These are phyloP conservation scores for Synergus japonicus DNA, from an alignment of 2,888 invertebrate genomes.

Conservation along the genomic window DNA sequence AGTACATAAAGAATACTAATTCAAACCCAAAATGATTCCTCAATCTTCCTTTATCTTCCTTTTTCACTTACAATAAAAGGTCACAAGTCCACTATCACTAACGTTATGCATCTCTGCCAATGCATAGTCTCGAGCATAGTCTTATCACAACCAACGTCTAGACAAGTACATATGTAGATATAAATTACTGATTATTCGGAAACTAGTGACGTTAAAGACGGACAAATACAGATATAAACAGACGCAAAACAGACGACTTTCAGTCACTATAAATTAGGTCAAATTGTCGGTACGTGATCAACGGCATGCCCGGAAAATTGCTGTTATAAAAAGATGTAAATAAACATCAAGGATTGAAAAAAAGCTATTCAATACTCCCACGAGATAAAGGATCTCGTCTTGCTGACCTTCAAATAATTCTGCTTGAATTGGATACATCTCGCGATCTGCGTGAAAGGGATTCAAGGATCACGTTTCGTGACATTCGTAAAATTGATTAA, in stretches of 20 bases:
- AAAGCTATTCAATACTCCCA: neutral
- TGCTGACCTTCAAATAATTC: conserved; percentile 1
- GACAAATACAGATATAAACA: neutral
- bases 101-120: neutral
- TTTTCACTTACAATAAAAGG: neutral
- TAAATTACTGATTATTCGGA: neutral
- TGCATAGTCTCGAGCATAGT: neutral
- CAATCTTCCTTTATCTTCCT: neutral
- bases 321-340: conserved; percentile 5
- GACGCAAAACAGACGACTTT: neutral
- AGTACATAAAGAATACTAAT: neutral
- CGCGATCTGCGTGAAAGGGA: neutral
- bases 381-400: neutral
- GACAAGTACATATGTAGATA: neutral
- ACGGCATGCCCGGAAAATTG: conserved; percentile 2
- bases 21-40: neutral
- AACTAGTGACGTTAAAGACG: neutral
- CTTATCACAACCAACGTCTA: neutral
- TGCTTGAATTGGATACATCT: neutral
- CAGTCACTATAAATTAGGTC: neutral
- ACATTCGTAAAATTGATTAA: neutral
- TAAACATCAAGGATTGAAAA: neutral
- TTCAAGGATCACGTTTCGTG: neutral
- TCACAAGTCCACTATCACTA: neutral
- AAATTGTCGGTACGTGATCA: conserved; percentile 31